Conservation (phyloP, 2,113 vertebrate genomes). For the Rhinolophus sinicus region DNA sequence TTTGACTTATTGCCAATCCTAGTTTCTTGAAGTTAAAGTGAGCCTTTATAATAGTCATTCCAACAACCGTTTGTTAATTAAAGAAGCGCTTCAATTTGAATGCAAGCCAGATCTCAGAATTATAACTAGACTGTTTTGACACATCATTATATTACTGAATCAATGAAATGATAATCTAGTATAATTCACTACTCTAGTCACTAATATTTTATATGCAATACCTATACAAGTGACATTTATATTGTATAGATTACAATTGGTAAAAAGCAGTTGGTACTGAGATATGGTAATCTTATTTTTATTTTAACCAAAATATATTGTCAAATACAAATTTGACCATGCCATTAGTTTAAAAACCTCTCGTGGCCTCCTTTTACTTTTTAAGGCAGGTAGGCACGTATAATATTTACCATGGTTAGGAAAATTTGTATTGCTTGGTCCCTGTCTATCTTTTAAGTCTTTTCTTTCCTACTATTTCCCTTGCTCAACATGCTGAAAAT, state of each 20-base stretch:
- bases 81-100: constrained; percentile 40
- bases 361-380: neutral
- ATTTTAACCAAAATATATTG: neutral
- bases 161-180: neutral
- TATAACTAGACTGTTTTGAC: constrained; percentile 8
- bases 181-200: neutral
- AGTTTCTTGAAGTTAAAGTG: constrained; percentile 58
- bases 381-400: neutral
- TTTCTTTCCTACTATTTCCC: neutral
- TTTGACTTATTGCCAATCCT: constrained; percentile 60
- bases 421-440: neutral
- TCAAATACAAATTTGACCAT: neutral
- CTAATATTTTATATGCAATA: neutral
- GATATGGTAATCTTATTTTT: neutral
- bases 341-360: neutral
- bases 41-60: constrained; percentile 50
- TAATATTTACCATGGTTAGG: neutral
- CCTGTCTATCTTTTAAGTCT: neutral
- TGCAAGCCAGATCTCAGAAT: constrained; percentile 36
- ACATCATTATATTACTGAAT: constrained; percentile 51
- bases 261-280: neutral
- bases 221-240: neutral
- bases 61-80: constrained; percentile 71
- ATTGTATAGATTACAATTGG: neutral
- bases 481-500: neutral